Conservation (phyloP, 2,888 invertebrate species). For the Congeria kusceri region DNA sequence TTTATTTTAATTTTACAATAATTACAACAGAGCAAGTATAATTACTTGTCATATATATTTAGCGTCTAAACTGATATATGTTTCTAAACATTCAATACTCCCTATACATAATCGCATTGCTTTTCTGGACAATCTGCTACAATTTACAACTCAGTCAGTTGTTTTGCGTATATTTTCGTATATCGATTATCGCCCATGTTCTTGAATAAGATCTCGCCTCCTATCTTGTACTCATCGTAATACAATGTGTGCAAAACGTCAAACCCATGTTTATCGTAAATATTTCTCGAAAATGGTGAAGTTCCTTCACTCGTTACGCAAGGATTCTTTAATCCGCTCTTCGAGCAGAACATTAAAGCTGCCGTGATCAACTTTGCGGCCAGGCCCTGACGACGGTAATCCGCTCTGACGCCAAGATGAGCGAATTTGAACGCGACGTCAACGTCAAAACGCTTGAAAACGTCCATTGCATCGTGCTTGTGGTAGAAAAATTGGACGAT, state of each 20-base stretch:
- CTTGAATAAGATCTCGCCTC: slow-evolving; percentile 35
- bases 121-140: too few relatives aligned
- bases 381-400: slow-evolving; percentile 25
- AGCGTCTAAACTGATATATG: too few relatives aligned
- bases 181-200: slow-evolving; percentile 34
- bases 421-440: slow-evolving; percentile 21
- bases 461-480: slow-evolving; percentile 29
- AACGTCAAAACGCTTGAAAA: slow-evolving; percentile 24
- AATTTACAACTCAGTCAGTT: too few relatives aligned
- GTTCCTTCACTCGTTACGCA: slow-evolving; percentile 33
- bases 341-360: slow-evolving; percentile 18
- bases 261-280: slow-evolving; percentile 34
- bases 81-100: too few relatives aligned
- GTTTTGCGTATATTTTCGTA: slow-evolving; percentile 32
- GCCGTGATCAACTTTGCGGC: slow-evolving; percentile 31
- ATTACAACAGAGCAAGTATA: too few relatives aligned
- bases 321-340: slow-evolving; percentile 13
- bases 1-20: too few relatives aligned
- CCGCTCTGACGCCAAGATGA: slow-evolving; percentile 14
- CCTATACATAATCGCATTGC: too few relatives aligned
- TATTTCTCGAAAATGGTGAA: slow-evolving; percentile 18
- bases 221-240: slow-evolving; percentile 28
- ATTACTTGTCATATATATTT: too few relatives aligned
- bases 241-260: slow-evolving; percentile 16
- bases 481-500: slow-evolving; percentile 17